phyloP scores from a whole-genome alignment of 2,888 invertebrate genomes.

The Unio delphinus region DNA sequence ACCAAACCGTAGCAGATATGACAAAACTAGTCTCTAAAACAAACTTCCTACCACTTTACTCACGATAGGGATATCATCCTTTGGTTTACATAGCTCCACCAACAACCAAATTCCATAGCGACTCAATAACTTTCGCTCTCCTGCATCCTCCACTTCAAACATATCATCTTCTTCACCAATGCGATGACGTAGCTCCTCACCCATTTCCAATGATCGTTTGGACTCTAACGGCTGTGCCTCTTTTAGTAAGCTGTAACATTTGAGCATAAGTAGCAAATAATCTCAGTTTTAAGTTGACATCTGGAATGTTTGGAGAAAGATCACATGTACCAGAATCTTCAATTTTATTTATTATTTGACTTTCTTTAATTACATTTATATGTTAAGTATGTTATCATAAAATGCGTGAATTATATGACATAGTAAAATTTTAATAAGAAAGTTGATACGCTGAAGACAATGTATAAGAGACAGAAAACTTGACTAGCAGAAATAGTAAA shows the following conservation, averaged over 20 bases:
- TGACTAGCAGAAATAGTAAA: too few species aligned
- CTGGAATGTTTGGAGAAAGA: neutral
- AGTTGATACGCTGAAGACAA: too few species aligned
- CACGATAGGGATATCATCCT: slow-evolving; percentile 72
- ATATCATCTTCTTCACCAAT: slow-evolving; percentile 74
- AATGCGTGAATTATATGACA: too few species aligned
- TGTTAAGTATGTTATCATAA: too few species aligned
- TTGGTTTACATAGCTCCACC: slow-evolving; percentile 84
- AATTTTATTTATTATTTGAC: too few species aligned
- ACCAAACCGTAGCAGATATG: slow-evolving; percentile 4
- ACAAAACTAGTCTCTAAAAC: neutral
- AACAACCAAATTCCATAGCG: slow-evolving; percentile 96
- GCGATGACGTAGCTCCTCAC: slow-evolving; percentile 61
- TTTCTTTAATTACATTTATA: too few species aligned
- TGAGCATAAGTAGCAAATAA: too few species aligned
- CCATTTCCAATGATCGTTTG: slow-evolving; percentile 69
- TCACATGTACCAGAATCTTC: too few species aligned
- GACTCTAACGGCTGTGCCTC: slow-evolving; percentile 79
- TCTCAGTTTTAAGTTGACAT: too few species aligned
- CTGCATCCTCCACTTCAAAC: slow-evolving; percentile 61
- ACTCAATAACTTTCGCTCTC: slow-evolving; percentile 68
- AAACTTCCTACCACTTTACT: slow-evolving; percentile 20
- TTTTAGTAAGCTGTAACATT: slow-evolving; percentile 79
- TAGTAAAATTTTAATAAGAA: too few species aligned
- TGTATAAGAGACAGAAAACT: too few species aligned